A percentile compares a stretch with the other conserved stretches of the same genome.
Evolutionary conservation across 2,797 vertebrate genomes (phyloP).

Genomic region (Scolopax rusticola): DNA sequence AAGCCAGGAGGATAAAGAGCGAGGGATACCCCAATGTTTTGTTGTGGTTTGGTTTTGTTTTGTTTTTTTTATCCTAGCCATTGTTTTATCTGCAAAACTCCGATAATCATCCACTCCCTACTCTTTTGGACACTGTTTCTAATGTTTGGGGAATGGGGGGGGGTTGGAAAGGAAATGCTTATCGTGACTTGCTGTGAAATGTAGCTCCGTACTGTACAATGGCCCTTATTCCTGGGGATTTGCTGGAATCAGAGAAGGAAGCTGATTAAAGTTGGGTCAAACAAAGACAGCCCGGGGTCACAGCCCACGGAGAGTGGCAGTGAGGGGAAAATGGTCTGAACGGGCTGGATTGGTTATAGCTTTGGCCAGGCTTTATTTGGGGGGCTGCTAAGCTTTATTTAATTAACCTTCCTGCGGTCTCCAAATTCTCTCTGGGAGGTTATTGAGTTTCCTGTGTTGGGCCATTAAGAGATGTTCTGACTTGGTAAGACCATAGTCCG

Average conservation of each 20-base stretch:
- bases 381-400: conserved; percentile 18
- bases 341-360: background rate
- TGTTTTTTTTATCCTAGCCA: background rate
- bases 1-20: background rate
- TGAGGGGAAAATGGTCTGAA: background rate
- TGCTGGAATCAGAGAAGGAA: conserved; percentile 34
- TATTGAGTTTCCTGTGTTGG: background rate
- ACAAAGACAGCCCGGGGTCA: background rate
- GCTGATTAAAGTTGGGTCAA: conserved; percentile 43
- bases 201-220: background rate
- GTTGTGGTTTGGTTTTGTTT: background rate
- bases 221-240: conserved; percentile 20
- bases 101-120: background rate
- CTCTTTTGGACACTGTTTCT: background rate
- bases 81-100: background rate
- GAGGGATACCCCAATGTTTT: background rate
- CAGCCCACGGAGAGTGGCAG: background rate
- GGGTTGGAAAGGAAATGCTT: conserved; percentile 58
- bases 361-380: background rate
- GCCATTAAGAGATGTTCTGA: background rate
- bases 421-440: background rate
- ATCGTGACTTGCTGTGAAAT: background rate
- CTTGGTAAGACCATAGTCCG: rapidly evolving
- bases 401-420: background rate
- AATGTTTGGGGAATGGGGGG: background rate